Base-by-base conservation (phyloP, 2,888 invertebrate genomes). In the Thera obeliscata region DNA sequence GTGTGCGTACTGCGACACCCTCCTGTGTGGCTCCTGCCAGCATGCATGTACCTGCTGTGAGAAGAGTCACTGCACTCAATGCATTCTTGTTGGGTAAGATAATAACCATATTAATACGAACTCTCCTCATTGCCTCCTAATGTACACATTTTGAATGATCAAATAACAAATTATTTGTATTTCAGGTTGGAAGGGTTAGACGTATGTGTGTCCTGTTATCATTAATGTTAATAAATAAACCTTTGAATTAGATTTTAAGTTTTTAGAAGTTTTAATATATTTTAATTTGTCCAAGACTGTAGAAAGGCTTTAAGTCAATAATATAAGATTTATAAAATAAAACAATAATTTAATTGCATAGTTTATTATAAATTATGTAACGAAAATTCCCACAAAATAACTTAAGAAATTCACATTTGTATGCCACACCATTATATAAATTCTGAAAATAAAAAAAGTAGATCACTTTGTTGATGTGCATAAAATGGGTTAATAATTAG, bases 201-300 rank as follows among this genome's bases (percentile, higher is more conserved):
- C 74, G 80, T 90, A 35, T 93, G 93, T 73, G 82, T 91, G 0
- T 92, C 93, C n/a, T 93, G 93, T 77, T 92, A 87, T 73, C 76
- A 79, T 73, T 89, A 83, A 73, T 38, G 33, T 48, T 8, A 6
- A 22, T 38, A 12, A 38, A 9, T 41, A 0, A 9, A 0, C 11
- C 9, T 8, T 4, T 55, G 4, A 22, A 9, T 22, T 46, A 5
- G 2, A 9, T 11, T 57, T 43, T 66, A 46, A 38, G 38, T 55
- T 65, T 54, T 43, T 35, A 38, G 9, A 50, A 55, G 33, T 56
- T 64, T 55, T 7, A 46, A 56, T 2, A 35, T 54, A 43, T 35
- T 48, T 49, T 62, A 49, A 35, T 54, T 50, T 43, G 55, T 46
- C 36, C 43, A 54, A 69, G 67, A 74, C 64, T 72, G 69, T 73